Percentiles rank a stretch among this genome's conserved stretches.
Conservation (phyloP, 2,113 vertebrate genomes). For the Trogon melanurus region DNA sequence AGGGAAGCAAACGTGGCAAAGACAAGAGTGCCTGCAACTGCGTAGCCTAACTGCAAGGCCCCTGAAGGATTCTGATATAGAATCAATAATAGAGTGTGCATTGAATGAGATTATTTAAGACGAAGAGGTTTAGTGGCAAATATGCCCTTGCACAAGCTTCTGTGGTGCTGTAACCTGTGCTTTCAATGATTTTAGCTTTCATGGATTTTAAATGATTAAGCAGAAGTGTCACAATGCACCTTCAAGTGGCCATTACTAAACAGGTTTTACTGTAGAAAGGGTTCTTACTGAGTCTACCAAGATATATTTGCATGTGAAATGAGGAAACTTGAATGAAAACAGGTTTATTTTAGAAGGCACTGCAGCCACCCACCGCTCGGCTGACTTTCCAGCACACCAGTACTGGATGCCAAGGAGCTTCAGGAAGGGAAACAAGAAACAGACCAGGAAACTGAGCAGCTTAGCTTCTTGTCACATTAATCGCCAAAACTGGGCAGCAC, state of each 20-base stretch:
- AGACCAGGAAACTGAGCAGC: background rate
- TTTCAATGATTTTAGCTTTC: background rate
- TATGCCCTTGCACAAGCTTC: background rate
- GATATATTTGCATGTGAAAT: constrained; percentile 46
- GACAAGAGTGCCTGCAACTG: background rate
- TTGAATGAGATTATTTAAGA: background rate
- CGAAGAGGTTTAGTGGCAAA: background rate
- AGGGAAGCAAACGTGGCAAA: background rate
- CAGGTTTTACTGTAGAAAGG: constrained; percentile 2
- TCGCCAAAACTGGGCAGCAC: background rate
- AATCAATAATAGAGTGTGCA: background rate
- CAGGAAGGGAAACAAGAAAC: constrained; percentile 20
- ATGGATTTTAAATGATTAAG: constrained; percentile 1
- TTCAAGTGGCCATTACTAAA: constrained; percentile 17
- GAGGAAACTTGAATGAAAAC: constrained; percentile 40
- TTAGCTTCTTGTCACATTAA: background rate
- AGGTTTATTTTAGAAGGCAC: constrained; percentile 40
- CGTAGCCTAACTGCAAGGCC: background rate
- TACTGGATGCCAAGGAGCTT: constrained; percentile 35
- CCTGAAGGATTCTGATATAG: background rate
- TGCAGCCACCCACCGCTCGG: background rate
- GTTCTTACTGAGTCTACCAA: background rate
- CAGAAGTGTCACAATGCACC: background rate
- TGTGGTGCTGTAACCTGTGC: background rate
- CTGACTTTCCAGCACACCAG: constrained; percentile 29